Conservation (phyloP, 2,797 vertebrate genomes). For the Nyctalus aviator region DNA sequence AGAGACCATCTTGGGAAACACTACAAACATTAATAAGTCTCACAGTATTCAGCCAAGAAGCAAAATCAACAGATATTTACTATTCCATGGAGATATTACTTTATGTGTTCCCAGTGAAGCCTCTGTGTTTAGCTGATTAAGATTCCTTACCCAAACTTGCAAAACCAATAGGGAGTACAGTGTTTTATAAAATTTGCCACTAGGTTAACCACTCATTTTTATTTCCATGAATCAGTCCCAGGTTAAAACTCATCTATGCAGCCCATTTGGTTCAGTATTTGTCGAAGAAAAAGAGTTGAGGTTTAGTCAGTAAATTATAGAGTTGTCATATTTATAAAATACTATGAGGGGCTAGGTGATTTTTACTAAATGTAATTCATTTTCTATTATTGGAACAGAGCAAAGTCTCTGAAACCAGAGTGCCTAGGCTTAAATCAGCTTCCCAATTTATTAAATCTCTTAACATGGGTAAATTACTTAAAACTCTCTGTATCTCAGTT, state of each 20-base stretch:
- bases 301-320: neutral
- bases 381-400: neutral
- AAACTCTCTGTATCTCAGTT: neutral
- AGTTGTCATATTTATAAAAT: neutral
- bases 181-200: conserved; percentile 31
- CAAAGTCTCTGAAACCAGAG: neutral
- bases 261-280: neutral
- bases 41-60: neutral
- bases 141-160: neutral
- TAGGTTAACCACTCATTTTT: neutral
- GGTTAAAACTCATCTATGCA: neutral
- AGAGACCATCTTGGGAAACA: conserved; percentile 26
- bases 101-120: neutral
- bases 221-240: neutral
- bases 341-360: neutral
- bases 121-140: neutral
- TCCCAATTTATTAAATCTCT: neutral
- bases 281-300: neutral
- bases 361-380: neutral
- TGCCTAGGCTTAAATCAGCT: neutral
- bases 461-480: neutral
- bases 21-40: conserved; percentile 14
- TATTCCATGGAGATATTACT: neutral
- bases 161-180: neutral
- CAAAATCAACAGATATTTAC: conserved; percentile 18